Conservation (phyloP, 2,888 invertebrate genomes). For the Branchinecta sandiegonensis region DNA sequence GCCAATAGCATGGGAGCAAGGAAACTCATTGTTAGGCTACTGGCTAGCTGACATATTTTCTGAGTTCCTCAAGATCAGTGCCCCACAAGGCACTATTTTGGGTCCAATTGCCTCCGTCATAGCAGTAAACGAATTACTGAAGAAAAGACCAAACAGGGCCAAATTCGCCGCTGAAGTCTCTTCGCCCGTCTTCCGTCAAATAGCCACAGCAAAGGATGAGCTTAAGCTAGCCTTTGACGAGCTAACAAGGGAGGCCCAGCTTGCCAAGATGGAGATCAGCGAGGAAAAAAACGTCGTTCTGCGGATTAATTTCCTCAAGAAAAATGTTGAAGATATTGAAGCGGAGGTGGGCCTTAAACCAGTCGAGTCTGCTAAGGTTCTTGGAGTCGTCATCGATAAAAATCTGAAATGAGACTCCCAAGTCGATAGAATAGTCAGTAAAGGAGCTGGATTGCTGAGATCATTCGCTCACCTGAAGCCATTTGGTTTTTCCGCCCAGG, state of each 20-base stretch:
- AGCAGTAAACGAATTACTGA: neutral
- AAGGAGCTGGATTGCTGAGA: slow-evolving; percentile 11
- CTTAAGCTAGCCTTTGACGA: neutral
- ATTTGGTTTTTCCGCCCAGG: slow-evolving; percentile 1
- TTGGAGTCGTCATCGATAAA: slow-evolving; percentile 6
- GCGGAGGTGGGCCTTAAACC: no score
- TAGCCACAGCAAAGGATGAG: no score
- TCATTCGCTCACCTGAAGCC: neutral
- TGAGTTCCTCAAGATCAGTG: neutral
- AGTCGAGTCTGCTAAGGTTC: neutral
- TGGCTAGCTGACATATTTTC: neutral
- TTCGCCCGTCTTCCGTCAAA: neutral
- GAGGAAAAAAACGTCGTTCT: neutral
- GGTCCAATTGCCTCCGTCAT: neutral
- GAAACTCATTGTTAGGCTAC: neutral
- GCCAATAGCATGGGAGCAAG: slow-evolving; percentile 5
- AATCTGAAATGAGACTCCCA: neutral
- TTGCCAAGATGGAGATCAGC: neutral
- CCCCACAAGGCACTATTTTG: neutral
- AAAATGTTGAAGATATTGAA: neutral
- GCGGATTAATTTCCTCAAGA: slow-evolving; percentile 1
- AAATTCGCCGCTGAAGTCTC: neutral
- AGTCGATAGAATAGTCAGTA: neutral
- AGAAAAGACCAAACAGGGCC: slow-evolving; percentile 4
- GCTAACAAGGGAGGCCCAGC: neutral